Base-by-base conservation (phyloP, 2,888 invertebrate genomes). In the Helleia helle region DNA sequence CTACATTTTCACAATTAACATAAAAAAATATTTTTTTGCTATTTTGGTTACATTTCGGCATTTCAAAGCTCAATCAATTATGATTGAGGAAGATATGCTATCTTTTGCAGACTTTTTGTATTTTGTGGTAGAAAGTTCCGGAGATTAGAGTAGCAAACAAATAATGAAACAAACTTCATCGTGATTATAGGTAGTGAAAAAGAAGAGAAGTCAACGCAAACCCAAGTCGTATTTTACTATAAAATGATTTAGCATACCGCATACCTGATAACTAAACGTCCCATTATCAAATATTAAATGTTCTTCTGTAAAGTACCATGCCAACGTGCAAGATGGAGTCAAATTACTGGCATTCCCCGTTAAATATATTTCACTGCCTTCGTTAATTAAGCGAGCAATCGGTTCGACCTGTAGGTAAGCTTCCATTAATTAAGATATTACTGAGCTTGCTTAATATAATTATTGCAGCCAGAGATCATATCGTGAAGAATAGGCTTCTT, bases 251-350 rank as follows among this genome's bases (percentile, higher is more conserved):
- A 15, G 15, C 15, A 15, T 15, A 15, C 2, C n/a, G 5, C 6
- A 7, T 41, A 18, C 3, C 8, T 2, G 13, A 43, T 50, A 71
- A 71, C 63, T 55, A 42, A 26, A 53, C 60, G 4, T 58, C 53
- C 6, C 43, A 65, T 1, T 51, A 0, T 50, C 49, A 36, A 48
- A 49, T 7, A 22, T 9, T 7, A 37, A 14, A 1, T 41, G 28
- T 0, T 48, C 47, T 15, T 59, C 46, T 2, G 54, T 46, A 24
- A 69, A 73, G 46, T 69, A 71, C 75, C 74, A 75, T 18, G 61
- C 59, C 1, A 72, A 37, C 0, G 54, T 58, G 42, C 75, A 75
- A 0, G 61, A 52, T 1, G 74, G 71, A 0, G 56, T 43, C 4
- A 73, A 47, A 13, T 67, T 52, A 31, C 52, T 68, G 0, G 59